Conservation (phyloP, 2,797 vertebrate species). For the Enteromius treurensis region DNA sequence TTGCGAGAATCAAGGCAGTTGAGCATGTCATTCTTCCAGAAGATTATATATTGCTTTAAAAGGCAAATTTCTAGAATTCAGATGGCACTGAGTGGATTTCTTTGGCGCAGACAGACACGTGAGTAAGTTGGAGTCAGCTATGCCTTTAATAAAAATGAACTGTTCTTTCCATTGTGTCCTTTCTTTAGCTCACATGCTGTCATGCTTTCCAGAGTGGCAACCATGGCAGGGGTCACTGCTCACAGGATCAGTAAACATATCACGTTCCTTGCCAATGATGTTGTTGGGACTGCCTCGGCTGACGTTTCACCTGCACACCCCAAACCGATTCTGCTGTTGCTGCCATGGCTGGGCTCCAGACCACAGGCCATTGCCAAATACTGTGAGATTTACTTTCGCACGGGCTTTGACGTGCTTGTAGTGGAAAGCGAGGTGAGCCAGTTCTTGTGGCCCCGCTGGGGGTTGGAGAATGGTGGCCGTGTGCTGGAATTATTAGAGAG, state of each 20-base stretch:
- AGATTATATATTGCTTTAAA: neutral
- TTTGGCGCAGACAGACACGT: neutral
- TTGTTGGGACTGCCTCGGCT: neutral
- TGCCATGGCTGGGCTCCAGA: slow-evolving; percentile 77
- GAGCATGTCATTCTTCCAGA: neutral
- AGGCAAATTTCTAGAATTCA: neutral
- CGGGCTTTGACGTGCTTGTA: slow-evolving; percentile 73
- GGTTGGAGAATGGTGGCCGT: slow-evolving; percentile 63
- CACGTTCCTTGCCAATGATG: slow-evolving; percentile 70
- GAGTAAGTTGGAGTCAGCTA: neutral
- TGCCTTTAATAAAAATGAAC: neutral
- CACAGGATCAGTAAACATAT: slow-evolving; percentile 72
- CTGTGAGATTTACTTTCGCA: slow-evolving; percentile 75
- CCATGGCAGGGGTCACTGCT: slow-evolving; percentile 64
- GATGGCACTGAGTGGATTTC: neutral
- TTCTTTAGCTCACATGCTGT: slow-evolving; percentile 37
- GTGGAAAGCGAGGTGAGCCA: slow-evolving; percentile 70
- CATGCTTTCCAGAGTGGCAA: slow-evolving; percentile 61
- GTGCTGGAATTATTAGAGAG: slow-evolving; percentile 72
- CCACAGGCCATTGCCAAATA: slow-evolving; percentile 72
- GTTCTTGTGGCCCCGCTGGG: slow-evolving; percentile 76
- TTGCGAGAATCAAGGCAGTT: neutral
- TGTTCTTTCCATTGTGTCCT: neutral
- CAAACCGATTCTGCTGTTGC: slow-evolving; percentile 72
- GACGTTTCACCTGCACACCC: neutral